Percentiles rank a stretch among this genome's conserved stretches.
Conservation (phyloP, 2,797 vertebrate species). For the Rallus crepitans region DNA sequence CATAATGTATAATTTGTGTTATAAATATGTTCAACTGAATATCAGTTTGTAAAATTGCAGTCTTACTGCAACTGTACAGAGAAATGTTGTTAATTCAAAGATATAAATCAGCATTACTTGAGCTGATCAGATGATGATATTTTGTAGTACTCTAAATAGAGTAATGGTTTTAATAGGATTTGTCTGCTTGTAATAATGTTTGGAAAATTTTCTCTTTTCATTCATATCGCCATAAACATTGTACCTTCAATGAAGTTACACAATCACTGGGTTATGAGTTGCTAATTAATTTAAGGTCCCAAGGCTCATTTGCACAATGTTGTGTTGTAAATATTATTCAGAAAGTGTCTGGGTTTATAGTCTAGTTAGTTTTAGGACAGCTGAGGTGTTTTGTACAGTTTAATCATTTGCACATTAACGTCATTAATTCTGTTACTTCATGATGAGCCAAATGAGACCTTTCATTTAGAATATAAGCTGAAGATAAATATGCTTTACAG, state of each 20-base stretch:
- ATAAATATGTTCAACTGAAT: slow-evolving; percentile 34
- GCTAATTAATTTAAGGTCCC: background rate
- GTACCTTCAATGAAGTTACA: background rate
- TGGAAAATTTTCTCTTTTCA: background rate
- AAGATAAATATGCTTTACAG: background rate
- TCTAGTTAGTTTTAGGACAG: background rate
- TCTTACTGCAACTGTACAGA: slow-evolving; percentile 16
- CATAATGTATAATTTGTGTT: slow-evolving; percentile 60
- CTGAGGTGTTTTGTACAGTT: background rate
- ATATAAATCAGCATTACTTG: background rate
- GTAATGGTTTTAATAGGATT: slow-evolving; percentile 20
- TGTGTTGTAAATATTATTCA: background rate
- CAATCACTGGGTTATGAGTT: background rate
- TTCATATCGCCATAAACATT: background rate
- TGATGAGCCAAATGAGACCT: background rate
- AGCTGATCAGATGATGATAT: background rate
- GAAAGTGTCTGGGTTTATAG: background rate
- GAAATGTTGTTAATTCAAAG: background rate
- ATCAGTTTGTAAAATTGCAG: slow-evolving; percentile 16
- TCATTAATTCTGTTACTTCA: background rate
- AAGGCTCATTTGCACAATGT: background rate
- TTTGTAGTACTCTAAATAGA: slow-evolving; percentile 2
- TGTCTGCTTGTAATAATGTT: slow-evolving; percentile 1
- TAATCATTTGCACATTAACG: background rate
- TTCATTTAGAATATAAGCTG: background rate